phyloP scores from a whole-genome alignment of 2,888 invertebrate species.

The Mimas tiliae region DNA sequence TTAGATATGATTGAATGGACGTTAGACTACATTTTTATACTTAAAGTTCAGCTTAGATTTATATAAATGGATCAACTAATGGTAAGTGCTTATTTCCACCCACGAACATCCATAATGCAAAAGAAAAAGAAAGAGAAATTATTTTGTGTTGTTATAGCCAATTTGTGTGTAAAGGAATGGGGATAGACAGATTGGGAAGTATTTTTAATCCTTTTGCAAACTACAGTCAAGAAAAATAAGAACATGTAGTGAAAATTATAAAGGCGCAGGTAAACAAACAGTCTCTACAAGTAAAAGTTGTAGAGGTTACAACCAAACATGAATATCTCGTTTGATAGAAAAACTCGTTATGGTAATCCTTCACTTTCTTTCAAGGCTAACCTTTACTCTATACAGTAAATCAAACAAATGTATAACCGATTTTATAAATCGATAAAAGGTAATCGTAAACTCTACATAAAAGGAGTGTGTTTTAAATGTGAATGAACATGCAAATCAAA shows the following conservation, averaged over 20 bases:
- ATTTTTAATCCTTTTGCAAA: background rate
- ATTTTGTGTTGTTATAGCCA: too few species aligned
- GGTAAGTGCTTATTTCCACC: too few species aligned
- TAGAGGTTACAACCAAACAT: background rate
- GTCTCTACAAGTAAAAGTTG: slow-evolving; percentile 5
- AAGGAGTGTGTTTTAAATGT: slow-evolving; percentile 32
- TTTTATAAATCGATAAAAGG: background rate
- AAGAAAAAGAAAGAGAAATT: too few species aligned
- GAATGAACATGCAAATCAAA: slow-evolving; percentile 46
- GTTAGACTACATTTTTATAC: too few species aligned
- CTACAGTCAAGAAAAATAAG: background rate
- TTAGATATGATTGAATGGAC: too few species aligned
- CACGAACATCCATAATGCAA: too few species aligned
- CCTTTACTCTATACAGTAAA: background rate
- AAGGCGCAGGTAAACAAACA: background rate
- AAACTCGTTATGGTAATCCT: slow-evolving; percentile 5
- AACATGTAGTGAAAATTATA: background rate
- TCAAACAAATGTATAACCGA: background rate
- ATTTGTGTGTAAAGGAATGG: too few species aligned
- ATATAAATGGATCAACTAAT: too few species aligned
- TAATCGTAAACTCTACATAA: background rate
- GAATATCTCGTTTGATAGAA: background rate
- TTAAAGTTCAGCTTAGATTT: too few species aligned
- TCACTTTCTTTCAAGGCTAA: slow-evolving; percentile 6
- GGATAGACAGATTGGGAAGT: too few species aligned